These are phyloP conservation scores for Drosophila percnosoma DNA, from an alignment of 2,888 invertebrate genomes.

Conservation along the genomic window DNA sequence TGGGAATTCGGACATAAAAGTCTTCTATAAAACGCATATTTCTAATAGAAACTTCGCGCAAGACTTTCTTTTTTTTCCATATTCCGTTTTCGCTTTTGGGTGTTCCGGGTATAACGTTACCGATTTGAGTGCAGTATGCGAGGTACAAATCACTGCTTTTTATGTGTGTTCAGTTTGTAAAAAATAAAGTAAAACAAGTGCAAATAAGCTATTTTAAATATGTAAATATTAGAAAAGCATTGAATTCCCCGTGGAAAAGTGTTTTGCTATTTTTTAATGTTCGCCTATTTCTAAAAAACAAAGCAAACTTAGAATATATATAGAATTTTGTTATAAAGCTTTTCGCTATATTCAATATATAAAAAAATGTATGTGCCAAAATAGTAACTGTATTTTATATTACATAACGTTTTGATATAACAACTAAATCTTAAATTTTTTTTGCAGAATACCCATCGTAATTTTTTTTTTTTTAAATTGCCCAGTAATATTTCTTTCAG, in stretches of 20 bases:
- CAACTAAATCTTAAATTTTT: neutral
- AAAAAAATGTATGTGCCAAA: neutral
- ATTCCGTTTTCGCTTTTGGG: neutral
- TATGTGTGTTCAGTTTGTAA: neutral
- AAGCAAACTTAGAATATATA: neutral
- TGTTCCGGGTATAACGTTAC: neutral
- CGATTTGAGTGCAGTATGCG: neutral
- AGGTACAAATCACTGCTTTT: neutral
- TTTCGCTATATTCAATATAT: neutral
- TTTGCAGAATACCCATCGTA: neutral
- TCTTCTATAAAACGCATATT: neutral
- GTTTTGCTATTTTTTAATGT: neutral
- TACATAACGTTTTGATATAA: neutral
- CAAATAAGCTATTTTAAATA: neutral
- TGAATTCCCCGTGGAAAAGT: neutral
- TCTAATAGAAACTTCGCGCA: neutral
- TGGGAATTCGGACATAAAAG: neutral
- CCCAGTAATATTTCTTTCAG: neutral
- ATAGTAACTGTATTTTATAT: neutral
- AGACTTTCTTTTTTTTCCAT: neutral
- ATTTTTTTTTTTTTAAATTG: neutral
- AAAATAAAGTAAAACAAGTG: neutral
- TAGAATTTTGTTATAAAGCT: neutral
- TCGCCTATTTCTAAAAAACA: neutral
- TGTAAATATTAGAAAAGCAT: neutral